Percentiles rank a stretch among this genome's conserved stretches.
Evolutionary conservation across 2,113 vertebrate genomes (phyloP).

Genomic region (Nothobranchius furzeri): DNA sequence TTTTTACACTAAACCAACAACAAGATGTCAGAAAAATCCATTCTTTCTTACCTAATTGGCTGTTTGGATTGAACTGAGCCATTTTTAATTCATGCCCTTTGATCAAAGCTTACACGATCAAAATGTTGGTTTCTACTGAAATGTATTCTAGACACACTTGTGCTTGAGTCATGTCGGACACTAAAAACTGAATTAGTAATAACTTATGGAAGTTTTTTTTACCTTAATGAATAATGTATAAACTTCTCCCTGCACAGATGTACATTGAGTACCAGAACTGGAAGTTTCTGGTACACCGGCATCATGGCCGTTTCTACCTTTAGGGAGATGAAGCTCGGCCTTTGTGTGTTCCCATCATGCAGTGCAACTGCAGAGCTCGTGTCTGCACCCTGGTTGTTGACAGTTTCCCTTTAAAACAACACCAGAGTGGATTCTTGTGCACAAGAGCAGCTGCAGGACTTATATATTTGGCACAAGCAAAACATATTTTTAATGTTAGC

Average conservation of each 20-base stretch:
- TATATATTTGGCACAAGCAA: constrained; percentile 76
- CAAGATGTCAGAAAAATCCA: background rate
- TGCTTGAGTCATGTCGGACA: background rate
- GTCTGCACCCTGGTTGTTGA: constrained; percentile 27
- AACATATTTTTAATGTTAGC: constrained; percentile 49
- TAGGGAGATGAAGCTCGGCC: constrained; percentile 36
- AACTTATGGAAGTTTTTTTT: constrained; percentile 2
- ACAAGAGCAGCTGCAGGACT: constrained; percentile 60
- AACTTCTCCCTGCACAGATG: background rate
- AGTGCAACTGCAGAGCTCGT: constrained; percentile 28
- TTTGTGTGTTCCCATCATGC: constrained; percentile 29
- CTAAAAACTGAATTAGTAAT: background rate
- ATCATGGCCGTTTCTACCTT: background rate
- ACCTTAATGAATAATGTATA: background rate
- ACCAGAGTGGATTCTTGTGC: constrained; percentile 41
- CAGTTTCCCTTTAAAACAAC: constrained; percentile 57
- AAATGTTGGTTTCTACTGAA: background rate
- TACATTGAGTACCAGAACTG: too few species aligned
- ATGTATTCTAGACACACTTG: background rate
- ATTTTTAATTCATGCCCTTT: background rate
- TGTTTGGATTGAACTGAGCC: background rate
- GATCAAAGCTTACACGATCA: background rate
- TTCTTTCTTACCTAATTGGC: background rate
- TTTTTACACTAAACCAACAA: background rate
- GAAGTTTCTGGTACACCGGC: too few species aligned